These are phyloP conservation scores for Salmo trutta DNA, from an alignment of 2,797 vertebrate genomes.

Conservation along the genomic window DNA sequence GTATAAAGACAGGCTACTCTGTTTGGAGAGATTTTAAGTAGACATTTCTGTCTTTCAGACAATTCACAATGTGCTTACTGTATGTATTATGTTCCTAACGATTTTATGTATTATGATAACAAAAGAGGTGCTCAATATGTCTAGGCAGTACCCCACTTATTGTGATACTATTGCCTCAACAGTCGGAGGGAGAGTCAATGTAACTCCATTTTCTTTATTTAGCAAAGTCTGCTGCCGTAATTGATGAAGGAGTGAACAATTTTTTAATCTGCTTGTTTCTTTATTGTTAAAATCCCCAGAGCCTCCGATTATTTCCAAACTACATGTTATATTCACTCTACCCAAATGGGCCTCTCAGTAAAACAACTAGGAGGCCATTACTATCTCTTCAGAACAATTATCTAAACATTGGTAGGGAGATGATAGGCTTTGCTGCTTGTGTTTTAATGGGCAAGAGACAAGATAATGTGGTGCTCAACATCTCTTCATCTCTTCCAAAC, in stretches of 20 bases:
- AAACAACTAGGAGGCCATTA: background rate
- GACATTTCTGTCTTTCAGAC: background rate
- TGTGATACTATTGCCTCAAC: background rate
- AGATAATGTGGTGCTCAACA: background rate
- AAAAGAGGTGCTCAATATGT: background rate
- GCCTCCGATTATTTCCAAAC: slow-evolving; percentile 15
- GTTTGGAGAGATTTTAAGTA: background rate
- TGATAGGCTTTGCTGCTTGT: background rate
- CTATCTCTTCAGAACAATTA: slow-evolving; percentile 2
- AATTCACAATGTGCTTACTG: background rate
- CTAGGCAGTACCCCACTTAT: background rate
- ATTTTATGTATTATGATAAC: too few relatives aligned
- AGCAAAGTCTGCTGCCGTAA: background rate
- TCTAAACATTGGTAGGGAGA: background rate
- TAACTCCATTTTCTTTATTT: background rate
- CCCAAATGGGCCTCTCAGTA: background rate
- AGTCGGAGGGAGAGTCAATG: background rate
- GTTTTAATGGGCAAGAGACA: background rate
- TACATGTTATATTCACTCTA: background rate
- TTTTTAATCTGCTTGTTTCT: background rate
- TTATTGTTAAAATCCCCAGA: background rate
- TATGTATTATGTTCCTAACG: too few relatives aligned
- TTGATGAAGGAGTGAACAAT: background rate
- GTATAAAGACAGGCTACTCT: background rate
- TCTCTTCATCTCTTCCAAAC: background rate